phyloP scores from a whole-genome alignment of 2,888 invertebrate species.

The Mythimna vitellina region DNA sequence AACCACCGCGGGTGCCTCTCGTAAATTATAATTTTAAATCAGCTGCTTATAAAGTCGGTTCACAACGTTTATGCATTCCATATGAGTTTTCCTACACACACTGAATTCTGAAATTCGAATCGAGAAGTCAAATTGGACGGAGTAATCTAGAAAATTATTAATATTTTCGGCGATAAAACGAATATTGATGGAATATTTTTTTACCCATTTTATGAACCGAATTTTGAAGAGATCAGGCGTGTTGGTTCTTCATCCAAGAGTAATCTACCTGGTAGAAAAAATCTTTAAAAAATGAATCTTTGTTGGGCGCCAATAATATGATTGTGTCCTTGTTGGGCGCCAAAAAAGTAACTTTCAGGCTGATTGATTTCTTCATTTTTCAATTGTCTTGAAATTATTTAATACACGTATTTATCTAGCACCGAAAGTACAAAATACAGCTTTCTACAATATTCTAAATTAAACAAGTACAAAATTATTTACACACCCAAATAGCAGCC shows the following conservation, averaged over 20 bases:
- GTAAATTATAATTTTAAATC: slow-evolving; percentile 83
- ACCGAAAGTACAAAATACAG: background rate
- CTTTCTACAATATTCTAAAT: background rate
- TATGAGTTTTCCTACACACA: slow-evolving; percentile 73
- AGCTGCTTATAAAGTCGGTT: slow-evolving; percentile 75
- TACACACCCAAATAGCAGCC: slow-evolving; percentile 16
- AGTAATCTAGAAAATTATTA: slow-evolving; percentile 55
- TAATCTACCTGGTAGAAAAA: too few relatives aligned
- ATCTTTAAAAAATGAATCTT: background rate
- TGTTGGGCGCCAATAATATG: slow-evolving; percentile 33
- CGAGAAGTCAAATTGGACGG: slow-evolving; percentile 61
- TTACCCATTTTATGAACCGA: background rate
- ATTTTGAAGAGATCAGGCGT: background rate
- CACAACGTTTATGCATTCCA: slow-evolving; percentile 74
- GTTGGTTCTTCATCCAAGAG: background rate
- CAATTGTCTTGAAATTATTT: background rate
- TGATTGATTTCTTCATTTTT: background rate
- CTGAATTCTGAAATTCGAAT: slow-evolving; percentile 65
- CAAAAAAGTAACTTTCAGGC: background rate
- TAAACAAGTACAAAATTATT: background rate
- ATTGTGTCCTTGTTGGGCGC: background rate
- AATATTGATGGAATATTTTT: slow-evolving; percentile 1
- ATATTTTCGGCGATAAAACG: slow-evolving; percentile 23
- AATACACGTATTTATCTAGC: background rate
- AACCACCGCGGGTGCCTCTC: slow-evolving; percentile 62